Conservation (phyloP, 2,888 invertebrate species). For the Leuctra nigra region DNA sequence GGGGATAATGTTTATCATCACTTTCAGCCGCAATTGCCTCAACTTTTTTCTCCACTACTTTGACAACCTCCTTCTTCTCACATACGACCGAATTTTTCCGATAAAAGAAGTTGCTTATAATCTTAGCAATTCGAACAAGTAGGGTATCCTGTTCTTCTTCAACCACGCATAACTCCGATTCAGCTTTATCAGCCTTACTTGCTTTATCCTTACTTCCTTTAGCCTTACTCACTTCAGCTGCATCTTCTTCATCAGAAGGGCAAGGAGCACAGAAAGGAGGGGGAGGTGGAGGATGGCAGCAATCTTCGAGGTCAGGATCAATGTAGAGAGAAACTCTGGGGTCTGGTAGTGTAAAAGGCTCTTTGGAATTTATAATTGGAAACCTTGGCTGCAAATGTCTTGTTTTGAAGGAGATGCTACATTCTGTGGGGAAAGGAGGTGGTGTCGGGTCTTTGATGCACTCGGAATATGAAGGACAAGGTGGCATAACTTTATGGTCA, state of each 20-base stretch:
- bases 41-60: neutral
- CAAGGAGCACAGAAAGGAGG: neutral
- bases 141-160: neutral
- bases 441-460: slow-evolving; percentile 6
- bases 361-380: neutral
- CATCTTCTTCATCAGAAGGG: neutral
- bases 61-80: neutral
- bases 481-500: no score
- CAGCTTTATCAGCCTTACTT: neutral
- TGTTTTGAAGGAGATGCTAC: neutral
- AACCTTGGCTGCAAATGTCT: neutral
- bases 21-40: neutral
- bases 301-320: neutral
- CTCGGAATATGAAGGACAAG: slow-evolving; percentile 6
- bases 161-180: no score
- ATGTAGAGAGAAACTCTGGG: neutral
- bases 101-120: neutral
- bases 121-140: neutral
- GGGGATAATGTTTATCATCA: no score
- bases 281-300: neutral
- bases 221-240: neutral
- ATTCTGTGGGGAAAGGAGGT: neutral
- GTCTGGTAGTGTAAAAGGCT: neutral
- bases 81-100: neutral
- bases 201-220: neutral